Percentiles rank a stretch among this genome's conserved stretches.
Evolutionary conservation across 2,113 vertebrate species (phyloP).

Genomic region (Hylia prasina): DNA sequence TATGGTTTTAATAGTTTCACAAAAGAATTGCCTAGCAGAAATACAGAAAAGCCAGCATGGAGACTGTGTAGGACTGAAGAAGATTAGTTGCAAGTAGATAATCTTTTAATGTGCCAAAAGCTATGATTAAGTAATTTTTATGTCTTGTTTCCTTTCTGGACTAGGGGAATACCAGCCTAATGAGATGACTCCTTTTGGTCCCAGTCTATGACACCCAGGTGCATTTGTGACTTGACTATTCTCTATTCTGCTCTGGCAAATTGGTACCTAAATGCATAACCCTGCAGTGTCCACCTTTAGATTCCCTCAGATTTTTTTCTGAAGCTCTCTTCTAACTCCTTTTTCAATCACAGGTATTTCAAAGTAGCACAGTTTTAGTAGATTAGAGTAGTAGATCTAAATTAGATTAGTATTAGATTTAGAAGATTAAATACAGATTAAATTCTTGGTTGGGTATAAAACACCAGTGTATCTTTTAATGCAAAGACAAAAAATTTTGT

Average conservation of each 20-base stretch:
- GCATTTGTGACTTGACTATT: neutral
- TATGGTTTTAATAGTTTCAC: neutral
- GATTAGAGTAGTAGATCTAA: too few relatives aligned
- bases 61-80: neutral
- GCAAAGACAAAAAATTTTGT: neutral
- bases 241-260: neutral
- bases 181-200: neutral
- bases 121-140: neutral
- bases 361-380: neutral
- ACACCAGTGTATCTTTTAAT: neutral
- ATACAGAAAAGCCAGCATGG: neutral
- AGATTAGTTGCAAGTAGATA: neutral
- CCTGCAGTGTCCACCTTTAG: neutral
- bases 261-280: neutral
- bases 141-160: neutral
- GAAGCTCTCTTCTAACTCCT: neutral
- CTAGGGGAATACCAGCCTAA: neutral
- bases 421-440: neutral
- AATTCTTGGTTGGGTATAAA: neutral
- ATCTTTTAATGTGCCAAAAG: neutral
- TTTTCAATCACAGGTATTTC: neutral
- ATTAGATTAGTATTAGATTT: too few relatives aligned
- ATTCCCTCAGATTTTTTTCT: neutral
- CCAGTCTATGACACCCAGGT: neutral
- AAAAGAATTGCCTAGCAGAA: neutral